Evolutionary conservation across 2,113 vertebrate genomes (phyloP).

Genomic region (Fulica atra): DNA sequence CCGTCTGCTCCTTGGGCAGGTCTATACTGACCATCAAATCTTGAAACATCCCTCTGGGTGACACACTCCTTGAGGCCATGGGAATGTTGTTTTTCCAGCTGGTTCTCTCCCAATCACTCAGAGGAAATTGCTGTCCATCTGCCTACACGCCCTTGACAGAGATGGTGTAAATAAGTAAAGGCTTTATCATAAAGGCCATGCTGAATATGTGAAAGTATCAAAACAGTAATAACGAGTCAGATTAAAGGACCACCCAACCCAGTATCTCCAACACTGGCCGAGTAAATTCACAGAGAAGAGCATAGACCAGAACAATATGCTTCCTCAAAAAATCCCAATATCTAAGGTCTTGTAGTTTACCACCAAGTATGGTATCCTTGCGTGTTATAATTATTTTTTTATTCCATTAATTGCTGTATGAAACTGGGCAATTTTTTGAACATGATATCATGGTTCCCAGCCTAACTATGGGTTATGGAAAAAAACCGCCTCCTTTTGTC

Average conservation of each 20-base stretch:
- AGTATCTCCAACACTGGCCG: neutral
- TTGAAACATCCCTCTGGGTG: neutral
- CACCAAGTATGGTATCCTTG: neutral
- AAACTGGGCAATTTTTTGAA: neutral
- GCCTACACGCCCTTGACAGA: neutral
- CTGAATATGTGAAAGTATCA: neutral
- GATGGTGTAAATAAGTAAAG: neutral
- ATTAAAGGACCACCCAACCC: neutral
- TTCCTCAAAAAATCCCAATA: neutral
- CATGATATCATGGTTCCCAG: neutral
- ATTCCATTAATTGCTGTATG: neutral
- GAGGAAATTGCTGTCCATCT: neutral
- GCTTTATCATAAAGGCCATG: neutral
- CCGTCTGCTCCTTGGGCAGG: rapidly evolving
- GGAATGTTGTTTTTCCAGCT: neutral
- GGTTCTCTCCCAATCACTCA: neutral
- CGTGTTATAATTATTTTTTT: neutral
- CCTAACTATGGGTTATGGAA: neutral
- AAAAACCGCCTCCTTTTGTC: neutral
- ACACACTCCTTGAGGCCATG: neutral
- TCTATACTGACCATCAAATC: neutral
- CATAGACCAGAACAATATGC: neutral
- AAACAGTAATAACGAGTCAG: neutral
- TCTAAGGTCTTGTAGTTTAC: neutral
- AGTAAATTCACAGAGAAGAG: neutral